Conservation (phyloP, 1,140 invertebrate species). For the Brevipalpus yothersi region DNA sequence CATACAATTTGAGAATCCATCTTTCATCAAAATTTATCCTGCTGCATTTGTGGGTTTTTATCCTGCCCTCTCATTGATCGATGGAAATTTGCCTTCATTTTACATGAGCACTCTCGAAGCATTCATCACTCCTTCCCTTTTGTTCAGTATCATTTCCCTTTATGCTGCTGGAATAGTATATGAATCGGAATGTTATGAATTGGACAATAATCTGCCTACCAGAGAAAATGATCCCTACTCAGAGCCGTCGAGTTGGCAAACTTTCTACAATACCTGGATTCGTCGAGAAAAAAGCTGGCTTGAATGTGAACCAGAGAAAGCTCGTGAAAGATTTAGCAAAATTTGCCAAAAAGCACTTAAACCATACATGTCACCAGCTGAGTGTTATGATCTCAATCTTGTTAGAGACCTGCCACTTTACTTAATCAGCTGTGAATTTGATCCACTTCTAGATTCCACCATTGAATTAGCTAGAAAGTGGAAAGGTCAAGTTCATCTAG, state of each 20-base stretch:
- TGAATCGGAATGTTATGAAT: neutral
- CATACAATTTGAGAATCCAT: neutral
- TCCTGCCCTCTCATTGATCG: neutral
- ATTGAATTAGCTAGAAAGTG: constrained; percentile 50
- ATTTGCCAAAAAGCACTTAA: neutral
- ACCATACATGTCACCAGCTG: neutral
- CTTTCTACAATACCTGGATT: neutral
- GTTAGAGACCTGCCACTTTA: constrained; percentile 1
- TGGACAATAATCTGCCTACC: neutral
- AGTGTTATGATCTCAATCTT: neutral
- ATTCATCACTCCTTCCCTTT: neutral
- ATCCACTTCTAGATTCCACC: constrained; percentile 87
- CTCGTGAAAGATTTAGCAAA: neutral
- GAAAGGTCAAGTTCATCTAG: constrained; percentile 35
- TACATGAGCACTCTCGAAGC: neutral
- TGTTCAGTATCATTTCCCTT: neutral
- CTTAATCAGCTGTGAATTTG: constrained; percentile 19
- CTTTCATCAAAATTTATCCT: neutral
- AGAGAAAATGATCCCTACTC: neutral
- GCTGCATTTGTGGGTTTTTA: neutral
- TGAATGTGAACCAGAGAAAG: neutral
- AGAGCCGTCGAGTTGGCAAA: neutral
- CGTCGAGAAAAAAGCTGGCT: neutral
- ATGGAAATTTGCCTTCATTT: neutral
- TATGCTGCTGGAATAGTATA: neutral